A percentile compares a stretch with the other conserved stretches of the same genome.
phyloP scores from a whole-genome alignment of 53 echinoderm and acorn worm genomes.

The Mesocentrotus franciscanus region DNA sequence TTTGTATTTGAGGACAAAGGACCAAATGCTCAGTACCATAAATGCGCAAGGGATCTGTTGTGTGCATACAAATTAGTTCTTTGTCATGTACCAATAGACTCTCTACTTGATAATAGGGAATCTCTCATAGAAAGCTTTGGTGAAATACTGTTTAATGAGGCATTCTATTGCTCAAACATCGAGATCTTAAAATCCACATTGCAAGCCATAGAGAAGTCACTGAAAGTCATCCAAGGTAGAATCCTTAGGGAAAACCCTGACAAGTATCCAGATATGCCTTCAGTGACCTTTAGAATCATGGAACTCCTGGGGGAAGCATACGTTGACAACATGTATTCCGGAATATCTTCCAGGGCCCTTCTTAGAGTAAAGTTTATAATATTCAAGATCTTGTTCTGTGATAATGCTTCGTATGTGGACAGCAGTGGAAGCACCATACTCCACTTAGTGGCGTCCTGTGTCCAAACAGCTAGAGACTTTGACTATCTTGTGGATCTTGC shows the following conservation, averaged over 20 bases:
- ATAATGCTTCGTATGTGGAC: background rate
- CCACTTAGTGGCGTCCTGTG: background rate
- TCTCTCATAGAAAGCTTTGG: constrained; percentile 10
- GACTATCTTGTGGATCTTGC: constrained; percentile 1
- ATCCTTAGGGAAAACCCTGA: background rate
- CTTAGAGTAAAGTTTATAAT: constrained; percentile 20
- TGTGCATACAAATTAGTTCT: background rate
- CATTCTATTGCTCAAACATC: constrained; percentile 19
- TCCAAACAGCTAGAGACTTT: background rate
- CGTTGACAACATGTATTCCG: background rate
- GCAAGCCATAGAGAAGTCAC: background rate
- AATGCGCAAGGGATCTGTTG: background rate
- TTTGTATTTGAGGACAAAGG: background rate
- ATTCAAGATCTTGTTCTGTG: background rate
- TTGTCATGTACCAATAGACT: background rate
- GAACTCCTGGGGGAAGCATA: background rate
- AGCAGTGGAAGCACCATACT: background rate
- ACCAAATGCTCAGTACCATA: background rate
- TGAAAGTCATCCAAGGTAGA: constrained; percentile 1
- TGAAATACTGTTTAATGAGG: constrained; percentile 2
- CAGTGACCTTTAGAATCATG: background rate
- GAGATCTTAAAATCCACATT: constrained; percentile 21
- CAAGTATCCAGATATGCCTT: background rate
- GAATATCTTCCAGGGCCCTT: background rate
- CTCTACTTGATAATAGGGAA: background rate